These are phyloP conservation scores for Oasisia sp. DNA, from an alignment of 2,888 invertebrate genomes.

Conservation along the genomic window DNA sequence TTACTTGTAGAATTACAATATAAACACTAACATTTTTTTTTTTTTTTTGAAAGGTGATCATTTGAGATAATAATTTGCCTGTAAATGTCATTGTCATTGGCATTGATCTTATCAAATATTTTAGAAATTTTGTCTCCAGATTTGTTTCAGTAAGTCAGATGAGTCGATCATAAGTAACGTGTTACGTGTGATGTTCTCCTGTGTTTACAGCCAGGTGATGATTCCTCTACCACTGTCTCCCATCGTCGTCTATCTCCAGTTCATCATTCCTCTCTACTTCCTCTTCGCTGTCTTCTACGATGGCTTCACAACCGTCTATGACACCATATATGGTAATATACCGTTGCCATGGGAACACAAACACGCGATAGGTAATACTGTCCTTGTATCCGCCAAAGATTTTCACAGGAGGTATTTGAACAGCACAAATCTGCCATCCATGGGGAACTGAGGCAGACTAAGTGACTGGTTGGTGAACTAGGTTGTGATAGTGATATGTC, in stretches of 20 bases:
- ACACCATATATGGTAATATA: conserved; percentile 17
- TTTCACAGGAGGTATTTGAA: neutral
- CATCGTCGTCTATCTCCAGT: conserved; percentile 47
- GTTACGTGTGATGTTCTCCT: conserved; percentile 24
- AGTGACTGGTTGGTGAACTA: neutral
- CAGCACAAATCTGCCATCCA: neutral
- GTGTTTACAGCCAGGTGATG: conserved; percentile 48
- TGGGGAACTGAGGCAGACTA: neutral
- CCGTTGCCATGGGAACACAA: conserved; percentile 34
- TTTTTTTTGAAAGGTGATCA: neutral
- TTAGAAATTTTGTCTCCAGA: neutral
- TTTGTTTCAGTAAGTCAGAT: neutral
- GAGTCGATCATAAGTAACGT: neutral
- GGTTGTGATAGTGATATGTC: neutral
- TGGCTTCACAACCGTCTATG: conserved; percentile 42
- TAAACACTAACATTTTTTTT: neutral
- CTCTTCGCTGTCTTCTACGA: conserved; percentile 58
- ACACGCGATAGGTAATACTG: neutral
- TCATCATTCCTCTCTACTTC: conserved; percentile 57
- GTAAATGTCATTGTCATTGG: neutral
- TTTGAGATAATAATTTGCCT: neutral
- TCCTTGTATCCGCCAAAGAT: neutral
- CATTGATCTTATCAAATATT: neutral
- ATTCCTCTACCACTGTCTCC: conserved; percentile 53
- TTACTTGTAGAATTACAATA: neutral